Evolutionary conservation across 2,888 invertebrate genomes (phyloP).

Genomic region (Quadroppia sp.): DNA sequence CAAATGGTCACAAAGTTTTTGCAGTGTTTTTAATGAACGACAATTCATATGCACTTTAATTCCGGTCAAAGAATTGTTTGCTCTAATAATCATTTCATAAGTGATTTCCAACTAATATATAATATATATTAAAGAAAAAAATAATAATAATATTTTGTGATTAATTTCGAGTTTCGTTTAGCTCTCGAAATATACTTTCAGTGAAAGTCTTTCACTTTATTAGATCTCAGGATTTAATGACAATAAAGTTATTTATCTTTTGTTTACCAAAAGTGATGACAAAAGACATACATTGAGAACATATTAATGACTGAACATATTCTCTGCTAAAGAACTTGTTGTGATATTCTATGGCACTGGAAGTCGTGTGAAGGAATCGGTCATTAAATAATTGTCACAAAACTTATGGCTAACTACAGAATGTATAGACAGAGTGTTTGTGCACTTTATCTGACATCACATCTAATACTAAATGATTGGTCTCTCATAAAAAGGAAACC

Average conservation of each 20-base stretch:
- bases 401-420: not conserved
- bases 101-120: not conserved
- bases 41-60: not conserved
- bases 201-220: not conserved
- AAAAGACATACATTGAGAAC: not conserved
- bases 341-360: not conserved
- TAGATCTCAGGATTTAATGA: not conserved
- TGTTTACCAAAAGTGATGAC: conserved; percentile 5
- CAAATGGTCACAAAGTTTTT: too few relatives aligned
- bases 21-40: too few relatives aligned
- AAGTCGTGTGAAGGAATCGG: not conserved
- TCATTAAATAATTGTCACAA: conserved; percentile 28
- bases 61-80: not conserved
- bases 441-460: conserved; percentile 10
- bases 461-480: conserved; percentile 12
- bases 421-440: not conserved
- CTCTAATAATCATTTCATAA: not conserved
- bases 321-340: not conserved
- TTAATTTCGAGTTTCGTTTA: not conserved
- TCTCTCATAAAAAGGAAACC: conserved; percentile 13
- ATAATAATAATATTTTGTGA: not conserved
- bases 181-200: not conserved
- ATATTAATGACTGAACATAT: not conserved
- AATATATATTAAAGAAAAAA: too few relatives aligned
- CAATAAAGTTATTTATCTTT: conserved; percentile 30